Percentiles rank a stretch among this genome's conserved stretches.
Conservation (phyloP, 2,797 vertebrate species). For the Gymnothorax javanicus region DNA sequence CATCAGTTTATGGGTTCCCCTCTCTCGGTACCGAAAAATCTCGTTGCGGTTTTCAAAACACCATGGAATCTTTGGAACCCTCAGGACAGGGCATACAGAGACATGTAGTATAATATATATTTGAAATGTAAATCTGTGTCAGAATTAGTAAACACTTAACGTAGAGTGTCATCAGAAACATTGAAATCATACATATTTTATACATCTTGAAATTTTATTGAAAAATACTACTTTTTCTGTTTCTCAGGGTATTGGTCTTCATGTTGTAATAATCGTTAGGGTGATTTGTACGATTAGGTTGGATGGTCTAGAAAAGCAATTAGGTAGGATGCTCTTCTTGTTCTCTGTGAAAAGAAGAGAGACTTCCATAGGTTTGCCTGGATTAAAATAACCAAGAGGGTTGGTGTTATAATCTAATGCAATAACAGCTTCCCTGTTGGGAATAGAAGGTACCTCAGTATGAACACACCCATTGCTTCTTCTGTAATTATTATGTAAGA, state of each 20-base stretch:
- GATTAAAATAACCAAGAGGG: not conserved
- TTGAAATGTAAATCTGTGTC: not conserved
- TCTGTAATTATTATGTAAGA: not conserved
- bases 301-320: not conserved
- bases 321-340: not conserved
- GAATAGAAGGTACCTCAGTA: not conserved
- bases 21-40: not conserved
- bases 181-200: not conserved
- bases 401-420: not conserved
- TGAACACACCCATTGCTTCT: not conserved
- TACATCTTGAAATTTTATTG: not conserved
- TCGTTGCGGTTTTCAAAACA: not conserved
- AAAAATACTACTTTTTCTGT: not conserved
- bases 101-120: not conserved
- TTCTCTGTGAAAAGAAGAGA: not conserved
- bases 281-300: not conserved
- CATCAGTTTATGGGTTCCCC: not conserved
- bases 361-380: not conserved
- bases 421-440: not conserved
- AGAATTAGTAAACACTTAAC: not conserved
- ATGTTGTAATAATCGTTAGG: not conserved
- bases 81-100: not conserved
- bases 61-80: not conserved
- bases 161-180: not conserved
- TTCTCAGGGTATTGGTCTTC: not conserved